Evolutionary conservation across 1,140 invertebrate species (phyloP), one percentile per base, ranked within the genome.

Genomic region (Cotesia vestalis): DNA sequence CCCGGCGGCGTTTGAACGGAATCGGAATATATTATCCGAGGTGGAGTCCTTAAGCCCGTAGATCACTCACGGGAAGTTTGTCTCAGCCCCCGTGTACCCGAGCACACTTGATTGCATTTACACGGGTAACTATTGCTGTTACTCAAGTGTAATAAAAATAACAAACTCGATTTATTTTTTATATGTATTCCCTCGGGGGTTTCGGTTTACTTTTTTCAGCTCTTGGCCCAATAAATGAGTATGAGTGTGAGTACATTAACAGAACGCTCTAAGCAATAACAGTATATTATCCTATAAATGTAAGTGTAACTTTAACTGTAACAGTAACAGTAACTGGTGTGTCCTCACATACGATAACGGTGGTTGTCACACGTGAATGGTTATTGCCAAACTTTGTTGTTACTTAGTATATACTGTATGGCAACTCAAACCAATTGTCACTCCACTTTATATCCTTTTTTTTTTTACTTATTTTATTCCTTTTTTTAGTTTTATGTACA

Each of bases 1-100:
- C 38, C 62, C 62, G 46, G 12, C 14, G 62, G 40, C 40, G 62
- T 64, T 11, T 17, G 12, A 51, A 8, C 14, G 40, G 46, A 6
- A 36, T 20, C 34, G 20, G 62, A 64, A 64, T 64, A 64, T 51
- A 64, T 64, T 64, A 51, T 27, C 36, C 14, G 14, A 64, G 46
- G 36, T 64, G 17, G 20, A 59, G 57, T 59, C 20, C 9, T 17
- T 4, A 59, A 59, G 57, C 20, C 9, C 20, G 27, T 59, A 59
- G 14, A 59, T 59, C 57, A 59, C 57, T 59, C 17, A 59, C 40
- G 40, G 5, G 6, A 59, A 59, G 14, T 59, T 17, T 9, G 9
- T 59, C 27, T 59, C 17, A 17, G 27, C 17, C 57, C 53, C 57
- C 17, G 40, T 9, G 40, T 46, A 46, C 40, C 11, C 5, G 40